Evolutionary conservation across 2,888 invertebrate genomes (phyloP).

Genomic region (Hybos culiciformis): DNA sequence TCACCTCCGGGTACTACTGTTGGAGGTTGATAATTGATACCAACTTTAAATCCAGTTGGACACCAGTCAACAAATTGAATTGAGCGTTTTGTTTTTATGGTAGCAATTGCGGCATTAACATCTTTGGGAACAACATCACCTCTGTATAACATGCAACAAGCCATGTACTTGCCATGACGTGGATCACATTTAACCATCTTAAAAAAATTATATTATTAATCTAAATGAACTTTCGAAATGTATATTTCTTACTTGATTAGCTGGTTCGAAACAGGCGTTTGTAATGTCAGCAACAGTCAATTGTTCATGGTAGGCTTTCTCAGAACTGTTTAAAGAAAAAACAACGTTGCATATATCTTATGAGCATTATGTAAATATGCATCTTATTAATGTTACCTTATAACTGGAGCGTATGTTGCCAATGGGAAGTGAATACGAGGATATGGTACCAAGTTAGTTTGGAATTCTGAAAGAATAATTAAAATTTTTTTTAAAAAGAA

Average conservation of each 20-base stretch:
- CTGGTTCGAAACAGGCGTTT: conserved; percentile 88
- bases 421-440: conserved; percentile 92
- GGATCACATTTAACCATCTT: conserved; percentile 92
- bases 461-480: conserved; percentile 94
- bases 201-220: conserved; percentile 35
- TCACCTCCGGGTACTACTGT: conserved; percentile 87
- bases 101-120: conserved; percentile 83
- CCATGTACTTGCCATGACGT: conserved; percentile 83
- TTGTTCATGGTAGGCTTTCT: conserved; percentile 88
- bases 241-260: too few species aligned
- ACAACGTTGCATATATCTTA: too few species aligned
- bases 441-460: conserved; percentile 86
- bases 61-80: conserved; percentile 87
- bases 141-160: conserved; percentile 85
- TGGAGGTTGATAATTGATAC: conserved; percentile 81
- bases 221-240: too few species aligned
- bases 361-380: too few species aligned
- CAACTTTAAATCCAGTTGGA: conserved; percentile 69
- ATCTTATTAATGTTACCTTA: too few species aligned
- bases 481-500: too few species aligned
- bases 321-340: conserved; percentile 49
- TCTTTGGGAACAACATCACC: conserved; percentile 91
- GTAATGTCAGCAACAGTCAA: conserved; percentile 85
- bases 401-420: conserved; percentile 81
- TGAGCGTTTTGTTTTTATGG: conserved; percentile 85